A percentile compares a stretch with the other conserved stretches of the same genome.
These are phyloP conservation scores for Gastracanthus pulcherrimus DNA, from an alignment of 2,888 invertebrate genomes.

Conservation along the genomic window DNA sequence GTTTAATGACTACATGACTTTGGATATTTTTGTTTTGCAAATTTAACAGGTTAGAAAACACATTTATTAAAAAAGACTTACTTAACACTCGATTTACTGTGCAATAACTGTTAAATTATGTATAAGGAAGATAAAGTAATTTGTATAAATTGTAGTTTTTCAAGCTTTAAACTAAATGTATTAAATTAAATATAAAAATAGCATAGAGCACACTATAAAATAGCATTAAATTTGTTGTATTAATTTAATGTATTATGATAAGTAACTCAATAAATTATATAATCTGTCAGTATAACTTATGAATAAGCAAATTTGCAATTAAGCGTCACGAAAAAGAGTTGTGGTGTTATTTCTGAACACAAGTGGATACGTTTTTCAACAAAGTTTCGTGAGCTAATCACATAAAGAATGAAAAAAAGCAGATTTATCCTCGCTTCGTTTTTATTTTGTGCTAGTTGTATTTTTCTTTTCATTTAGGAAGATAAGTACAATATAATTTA, in stretches of 20 bases:
- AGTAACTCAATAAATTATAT: too few species aligned
- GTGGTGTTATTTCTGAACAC: background rate
- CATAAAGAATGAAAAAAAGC: background rate
- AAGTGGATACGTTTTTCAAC: background rate
- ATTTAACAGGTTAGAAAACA: background rate
- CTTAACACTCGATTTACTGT: too few species aligned
- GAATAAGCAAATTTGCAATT: background rate
- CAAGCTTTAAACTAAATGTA: too few species aligned
- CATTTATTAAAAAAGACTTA: too few species aligned
- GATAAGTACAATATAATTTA: background rate
- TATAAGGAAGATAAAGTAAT: too few species aligned
- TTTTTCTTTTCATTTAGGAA: background rate
- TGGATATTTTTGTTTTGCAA: too few species aligned
- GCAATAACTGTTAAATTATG: too few species aligned
- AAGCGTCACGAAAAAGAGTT: background rate
- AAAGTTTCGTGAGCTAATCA: background rate
- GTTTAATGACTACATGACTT: too few species aligned
- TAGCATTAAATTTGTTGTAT: background rate
- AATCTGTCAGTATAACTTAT: background rate
- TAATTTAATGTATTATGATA: background rate
- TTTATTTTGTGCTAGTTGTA: background rate
- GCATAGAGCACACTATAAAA: too few species aligned
- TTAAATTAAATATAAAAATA: too few species aligned
- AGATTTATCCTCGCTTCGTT: background rate
- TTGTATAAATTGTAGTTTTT: too few species aligned